These are phyloP conservation scores for Brachyalestes nurse DNA, from an alignment of 2,797 vertebrate genomes.

Conservation along the genomic window DNA sequence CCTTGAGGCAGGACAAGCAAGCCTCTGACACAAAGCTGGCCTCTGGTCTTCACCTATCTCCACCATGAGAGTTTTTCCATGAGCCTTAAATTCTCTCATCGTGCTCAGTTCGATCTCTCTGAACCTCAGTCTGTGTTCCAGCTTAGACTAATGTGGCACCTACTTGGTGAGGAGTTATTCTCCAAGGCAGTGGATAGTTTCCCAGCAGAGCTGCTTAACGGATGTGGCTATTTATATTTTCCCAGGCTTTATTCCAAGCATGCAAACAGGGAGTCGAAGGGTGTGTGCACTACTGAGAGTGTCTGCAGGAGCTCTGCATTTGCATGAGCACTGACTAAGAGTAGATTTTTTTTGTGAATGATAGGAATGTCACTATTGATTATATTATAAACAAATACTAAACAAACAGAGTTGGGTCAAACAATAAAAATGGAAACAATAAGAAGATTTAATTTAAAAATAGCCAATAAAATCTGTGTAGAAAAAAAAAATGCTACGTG, in stretches of 20 bases:
- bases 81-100: background rate
- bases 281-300: background rate
- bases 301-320: background rate
- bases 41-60: constrained; percentile 16
- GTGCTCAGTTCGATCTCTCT: background rate
- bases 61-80: background rate
- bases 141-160: constrained; percentile 27
- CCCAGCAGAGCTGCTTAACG: constrained; percentile 15
- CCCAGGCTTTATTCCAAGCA: constrained; percentile 33
- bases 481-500: background rate
- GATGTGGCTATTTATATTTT: constrained; percentile 37
- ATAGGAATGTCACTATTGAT: background rate
- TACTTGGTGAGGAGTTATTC: constrained; percentile 12
- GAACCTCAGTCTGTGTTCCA: background rate
- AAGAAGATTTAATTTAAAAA: too few relatives aligned
- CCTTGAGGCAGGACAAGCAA: background rate
- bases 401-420: too few relatives aligned
- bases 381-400: background rate
- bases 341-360: background rate
- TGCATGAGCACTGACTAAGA: constrained; percentile 8
- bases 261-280: background rate
- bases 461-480: too few relatives aligned
- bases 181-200: constrained; percentile 13
- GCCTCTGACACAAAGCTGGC: constrained; percentile 23
- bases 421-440: too few relatives aligned